These are phyloP conservation scores for Delichon dasypus DNA, from an alignment of 2,797 vertebrate genomes.

Conservation along the genomic window DNA sequence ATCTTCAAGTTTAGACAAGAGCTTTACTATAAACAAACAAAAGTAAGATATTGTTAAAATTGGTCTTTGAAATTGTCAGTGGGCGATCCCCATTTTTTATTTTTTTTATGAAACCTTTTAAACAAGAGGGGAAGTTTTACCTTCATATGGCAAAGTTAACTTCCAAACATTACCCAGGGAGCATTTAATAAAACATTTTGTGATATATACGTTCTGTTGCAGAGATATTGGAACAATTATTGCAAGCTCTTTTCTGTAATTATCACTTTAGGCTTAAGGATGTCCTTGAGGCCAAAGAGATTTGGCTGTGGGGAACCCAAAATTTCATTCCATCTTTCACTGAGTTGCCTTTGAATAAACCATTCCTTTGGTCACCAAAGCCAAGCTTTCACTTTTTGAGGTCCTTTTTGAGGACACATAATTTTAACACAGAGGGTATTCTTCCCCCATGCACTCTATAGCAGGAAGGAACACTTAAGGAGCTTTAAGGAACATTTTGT, in stretches of 20 bases:
- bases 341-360: background rate
- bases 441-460: background rate
- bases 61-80: constrained; percentile 62
- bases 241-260: background rate
- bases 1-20: constrained; percentile 67
- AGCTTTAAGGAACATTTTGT: background rate
- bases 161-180: background rate
- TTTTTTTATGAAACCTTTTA: background rate
- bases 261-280: background rate
- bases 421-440: background rate
- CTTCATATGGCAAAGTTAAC: background rate
- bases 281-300: background rate
- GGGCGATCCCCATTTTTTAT: background rate
- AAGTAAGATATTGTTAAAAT: constrained; percentile 50
- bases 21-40: constrained; percentile 65
- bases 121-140: constrained; percentile 26
- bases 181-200: background rate
- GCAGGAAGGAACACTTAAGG: background rate
- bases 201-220: background rate
- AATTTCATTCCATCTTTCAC: background rate
- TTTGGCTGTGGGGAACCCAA: background rate
- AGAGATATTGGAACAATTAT: background rate
- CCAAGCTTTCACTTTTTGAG: background rate
- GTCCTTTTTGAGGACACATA: background rate
- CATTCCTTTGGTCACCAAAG: background rate